Base-by-base conservation (phyloP, 2,113 vertebrate species). In the Seriola aureovittata region DNA sequence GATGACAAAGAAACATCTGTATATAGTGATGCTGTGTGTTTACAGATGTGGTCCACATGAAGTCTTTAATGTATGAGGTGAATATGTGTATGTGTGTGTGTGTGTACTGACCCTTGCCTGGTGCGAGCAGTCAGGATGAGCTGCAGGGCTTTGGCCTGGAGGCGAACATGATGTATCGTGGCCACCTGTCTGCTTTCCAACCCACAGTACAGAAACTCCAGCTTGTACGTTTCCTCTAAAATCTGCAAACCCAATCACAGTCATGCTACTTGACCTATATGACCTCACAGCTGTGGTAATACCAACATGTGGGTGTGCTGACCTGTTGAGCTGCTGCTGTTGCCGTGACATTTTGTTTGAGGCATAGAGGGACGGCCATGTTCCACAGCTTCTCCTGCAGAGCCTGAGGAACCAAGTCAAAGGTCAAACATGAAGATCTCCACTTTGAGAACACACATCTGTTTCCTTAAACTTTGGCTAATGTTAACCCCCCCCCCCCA, bases 151-250 rank as follows among this genome's bases (percentile, higher is more conserved):
- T 97, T 97, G 0, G 98, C 98, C 74, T 99, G 98, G 14, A 99
- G 95, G 1, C 98, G 95, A 88, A 99, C 97, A 23, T 99, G 98
- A 78, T 99, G 98, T 17, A 98, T 96, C 0, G 96, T 96, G 79
- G 98, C 97, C 85, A 99, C 96, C 65, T 99, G 98, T 19, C 94
- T 91, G n/a, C 87, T 95, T n/a, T 97, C 97, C 89, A 99, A 91
- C 0, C 97, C 96, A 0, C 96, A 97, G 94, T 99, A 99, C 93
- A 99, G 96, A 82, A 99, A 99, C 93, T 99, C 98, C 96, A 99
- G 96, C 40, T 98, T 98, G 44, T 98, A 99, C 0, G 97, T 99
- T 89, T 99, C 97, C 88, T 99, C 97, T 89, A 99, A 78, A 84
- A 99, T 97, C 98, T 99, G 5, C 32, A 71, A 54, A 72, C 63